Evolutionary conservation across 2,888 invertebrate genomes (phyloP).

Genomic region (Diploptera punctata): DNA sequence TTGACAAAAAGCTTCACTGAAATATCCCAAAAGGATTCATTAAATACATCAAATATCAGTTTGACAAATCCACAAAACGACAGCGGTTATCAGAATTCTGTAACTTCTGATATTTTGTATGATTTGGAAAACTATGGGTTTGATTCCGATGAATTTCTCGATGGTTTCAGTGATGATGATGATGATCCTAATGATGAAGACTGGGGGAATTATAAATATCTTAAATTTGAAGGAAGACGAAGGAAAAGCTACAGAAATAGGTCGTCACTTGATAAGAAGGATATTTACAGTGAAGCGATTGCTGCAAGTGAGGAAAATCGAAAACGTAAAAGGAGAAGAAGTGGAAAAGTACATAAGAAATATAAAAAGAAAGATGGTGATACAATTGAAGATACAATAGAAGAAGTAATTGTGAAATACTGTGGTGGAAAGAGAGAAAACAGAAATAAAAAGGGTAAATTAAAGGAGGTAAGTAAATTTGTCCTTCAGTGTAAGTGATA

Average conservation of each 20-base stretch:
- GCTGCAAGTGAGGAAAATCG: neutral
- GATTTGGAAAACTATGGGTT: no score
- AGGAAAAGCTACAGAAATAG: neutral
- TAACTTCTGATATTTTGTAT: no score
- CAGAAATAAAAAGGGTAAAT: neutral
- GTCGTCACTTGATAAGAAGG: neutral
- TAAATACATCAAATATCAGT: no score
- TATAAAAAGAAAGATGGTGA: constrained; percentile 34
- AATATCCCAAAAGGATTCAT: no score
- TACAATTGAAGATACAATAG: constrained; percentile 43
- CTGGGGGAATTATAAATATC: neutral
- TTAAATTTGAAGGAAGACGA: neutral
- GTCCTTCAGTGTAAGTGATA: no score
- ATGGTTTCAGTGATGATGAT: neutral
- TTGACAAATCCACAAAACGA: no score
- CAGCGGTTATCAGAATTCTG: no score
- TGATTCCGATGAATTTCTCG: no score
- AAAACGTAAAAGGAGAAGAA: neutral
- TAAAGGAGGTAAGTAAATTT: neutral
- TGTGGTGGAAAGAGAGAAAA: constrained; percentile 37
- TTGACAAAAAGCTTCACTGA: neutral
- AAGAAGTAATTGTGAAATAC: constrained; percentile 43
- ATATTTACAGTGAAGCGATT: neutral
- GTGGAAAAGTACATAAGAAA: neutral
- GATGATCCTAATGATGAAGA: neutral